A percentile compares a stretch with the other conserved stretches of the same genome.
Conservation (phyloP, 2,888 invertebrate genomes). For the Hetaerina titia region DNA sequence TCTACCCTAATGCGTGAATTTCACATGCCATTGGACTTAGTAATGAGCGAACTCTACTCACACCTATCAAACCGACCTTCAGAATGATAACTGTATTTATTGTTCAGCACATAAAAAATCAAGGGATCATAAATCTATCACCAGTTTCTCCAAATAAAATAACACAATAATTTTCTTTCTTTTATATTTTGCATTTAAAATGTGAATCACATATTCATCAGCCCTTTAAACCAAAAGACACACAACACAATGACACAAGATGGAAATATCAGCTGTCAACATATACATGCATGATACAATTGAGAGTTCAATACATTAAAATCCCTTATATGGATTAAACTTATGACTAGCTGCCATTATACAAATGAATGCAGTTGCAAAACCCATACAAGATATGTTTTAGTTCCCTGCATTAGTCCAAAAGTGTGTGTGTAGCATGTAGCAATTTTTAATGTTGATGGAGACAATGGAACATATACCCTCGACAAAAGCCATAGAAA, state of each 20-base stretch:
- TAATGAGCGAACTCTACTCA: too few species aligned
- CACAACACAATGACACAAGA: conserved; percentile 66
- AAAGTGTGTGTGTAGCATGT: conserved; percentile 53
- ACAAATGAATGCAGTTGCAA: conserved; percentile 52
- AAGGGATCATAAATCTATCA: too few species aligned
- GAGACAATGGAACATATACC: conserved; percentile 66
- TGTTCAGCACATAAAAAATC: too few species aligned
- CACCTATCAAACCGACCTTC: too few species aligned
- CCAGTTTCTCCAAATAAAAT: not conserved
- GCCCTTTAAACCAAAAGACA: conserved; percentile 65
- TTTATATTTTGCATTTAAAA: conserved; percentile 51
- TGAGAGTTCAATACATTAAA: conserved; percentile 49
- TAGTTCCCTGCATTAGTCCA: conserved; percentile 36
- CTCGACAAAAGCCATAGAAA: conserved; percentile 64
- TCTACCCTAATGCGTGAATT: too few species aligned
- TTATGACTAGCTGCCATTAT: conserved; percentile 63
- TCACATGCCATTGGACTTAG: too few species aligned
- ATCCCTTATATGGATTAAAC: conserved; percentile 62
- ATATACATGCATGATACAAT: conserved; percentile 61
- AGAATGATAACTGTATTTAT: too few species aligned
- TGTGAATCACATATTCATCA: conserved; percentile 63
- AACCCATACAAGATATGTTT: conserved; percentile 66
- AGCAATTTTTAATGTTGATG: conserved; percentile 51
- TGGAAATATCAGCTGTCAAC: conserved; percentile 65
- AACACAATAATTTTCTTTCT: not conserved